Conservation (phyloP, 2,113 vertebrate species). For the Cisticola juncidis region DNA sequence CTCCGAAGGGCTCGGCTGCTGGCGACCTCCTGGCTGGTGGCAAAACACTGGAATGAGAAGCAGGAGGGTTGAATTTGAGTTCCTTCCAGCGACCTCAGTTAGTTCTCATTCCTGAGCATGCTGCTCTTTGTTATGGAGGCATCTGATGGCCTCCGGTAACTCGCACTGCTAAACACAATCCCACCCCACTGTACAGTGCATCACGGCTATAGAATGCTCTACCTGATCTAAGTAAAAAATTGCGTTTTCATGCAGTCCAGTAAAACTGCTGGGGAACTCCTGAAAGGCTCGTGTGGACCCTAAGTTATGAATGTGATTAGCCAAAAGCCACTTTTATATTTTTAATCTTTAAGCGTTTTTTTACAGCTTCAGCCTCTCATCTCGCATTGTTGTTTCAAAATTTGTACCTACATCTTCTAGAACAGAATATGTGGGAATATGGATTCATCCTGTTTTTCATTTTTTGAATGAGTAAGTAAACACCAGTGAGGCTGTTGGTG, state of each 20-base stretch:
- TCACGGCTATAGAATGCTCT: conserved; percentile 73
- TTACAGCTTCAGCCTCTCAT: background rate
- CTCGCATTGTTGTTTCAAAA: background rate
- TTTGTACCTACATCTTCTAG: background rate
- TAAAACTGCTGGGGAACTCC: background rate
- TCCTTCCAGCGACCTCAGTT: background rate
- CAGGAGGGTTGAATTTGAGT: background rate
- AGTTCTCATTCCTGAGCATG: background rate
- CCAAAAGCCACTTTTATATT: background rate
- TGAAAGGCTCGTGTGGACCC: background rate
- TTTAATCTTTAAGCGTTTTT: background rate
- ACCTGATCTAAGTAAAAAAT: background rate
- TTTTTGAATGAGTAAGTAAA: conserved; percentile 66
- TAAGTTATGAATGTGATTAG: background rate
- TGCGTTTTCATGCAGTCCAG: background rate
- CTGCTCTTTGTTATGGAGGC: conserved; percentile 7
- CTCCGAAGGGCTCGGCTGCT: conserved; percentile 15
- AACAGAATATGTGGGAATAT: background rate
- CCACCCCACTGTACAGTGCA: conserved; percentile 30
- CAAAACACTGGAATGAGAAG: conserved; percentile 17
- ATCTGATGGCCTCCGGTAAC: conserved; percentile 14
- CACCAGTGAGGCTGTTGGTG: conserved; percentile 41
- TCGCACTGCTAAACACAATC: background rate
- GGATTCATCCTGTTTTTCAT: background rate
- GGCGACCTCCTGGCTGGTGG: conserved; percentile 26